Base-by-base conservation (phyloP, 2,797 vertebrate species). In the Epinephelus coioides region DNA sequence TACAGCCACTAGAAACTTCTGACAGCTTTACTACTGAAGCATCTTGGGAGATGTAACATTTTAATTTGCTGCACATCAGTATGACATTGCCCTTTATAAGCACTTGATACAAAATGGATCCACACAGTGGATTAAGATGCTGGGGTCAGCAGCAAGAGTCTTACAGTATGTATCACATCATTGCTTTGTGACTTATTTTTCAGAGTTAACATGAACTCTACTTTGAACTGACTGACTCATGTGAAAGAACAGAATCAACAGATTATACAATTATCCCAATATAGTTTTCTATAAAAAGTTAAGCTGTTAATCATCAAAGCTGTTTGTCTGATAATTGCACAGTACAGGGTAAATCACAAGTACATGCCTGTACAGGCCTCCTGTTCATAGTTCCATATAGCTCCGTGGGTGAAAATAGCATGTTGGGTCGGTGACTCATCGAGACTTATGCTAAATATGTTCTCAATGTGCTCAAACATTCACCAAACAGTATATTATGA, bases 291-390 rank as follows among this genome's bases (percentile, higher is more conserved):
- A 70, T 81, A 67, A 78, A 69, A 18, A 61, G 2, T 76, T 47
- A 54, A 69, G 70, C 51, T 55, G 69, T 68, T 76, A 43, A 82
- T 76, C 55, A 54, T 73, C 12, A 79, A 72, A 76, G 64, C 51
- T 62, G 66, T 62, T 67, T 73, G 34, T 21, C 57, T 80, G 75
- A 78, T 86, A 63, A 86, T 86, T 69, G 59, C 21, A 70, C 72
- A 55, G 40, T 8, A 3, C 10, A 21, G 57, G 19, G n/a, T 55
- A 11, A 60, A 54, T 60, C 50, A 56, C 21, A 30, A 34, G 57
- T 19, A 5, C 78, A 73, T 59, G 85, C 25, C 54, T 21, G 30
- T 70, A 21, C 81, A 25, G 70, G 81, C 66, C 64, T 61, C 7
- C 59, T 61, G 19, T 44, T 62, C 23, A 6, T 6, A 30, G 13